Evolutionary conservation across 2,113 vertebrate species (phyloP), one percentile per base, ranked within the genome.

Genomic region (Leucopternis melanops): DNA sequence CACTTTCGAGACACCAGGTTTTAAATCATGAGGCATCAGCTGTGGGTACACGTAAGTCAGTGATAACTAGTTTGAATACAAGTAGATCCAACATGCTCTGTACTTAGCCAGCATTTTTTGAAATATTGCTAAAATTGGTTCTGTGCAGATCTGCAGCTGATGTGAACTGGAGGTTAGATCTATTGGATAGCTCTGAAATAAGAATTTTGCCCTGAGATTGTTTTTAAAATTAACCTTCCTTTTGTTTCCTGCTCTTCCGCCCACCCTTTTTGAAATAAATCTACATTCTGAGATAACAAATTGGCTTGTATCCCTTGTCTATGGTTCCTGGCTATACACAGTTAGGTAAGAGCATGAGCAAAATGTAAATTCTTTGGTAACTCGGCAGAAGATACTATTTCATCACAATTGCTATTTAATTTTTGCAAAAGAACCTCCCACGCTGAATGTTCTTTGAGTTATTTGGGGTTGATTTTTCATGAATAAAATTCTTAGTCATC

Each of bases 401-500:
- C 91, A 94, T 96, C 94, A 95, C 95, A 97, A 95, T 89, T 69
- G 84, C 89, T 94, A 59, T 93, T 97, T 97, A 95, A 95, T 95
- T 92, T 95, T 91, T 96, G 87, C 70, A 94, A 87, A 92, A 95
- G 95, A 96, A 95, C 95, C 89, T 95, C 89, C 91, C 84, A 95
- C 87, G 21, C 93, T 85, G 87, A 94, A 95, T 96, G 94, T 97
- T 96, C 95, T 88, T 91, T 88, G 89, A 97, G 94, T 94, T 96
- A 95, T 92, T 97, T 97, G 96, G 79, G 91, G 94, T 90, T 95
- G 92, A 77, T 88, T 95, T 96, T 97, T 97, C 93, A 95, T 96
- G 91, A 97, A 95, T 96, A 96, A 97, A 97, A 95, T 70, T 97
- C 97, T 97, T 97, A 96, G 96, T 97, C 92, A 97, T 92, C 89